Evolutionary conservation across 2,888 invertebrate species (phyloP).

Genomic region (Pristionchus maxplancki): DNA sequence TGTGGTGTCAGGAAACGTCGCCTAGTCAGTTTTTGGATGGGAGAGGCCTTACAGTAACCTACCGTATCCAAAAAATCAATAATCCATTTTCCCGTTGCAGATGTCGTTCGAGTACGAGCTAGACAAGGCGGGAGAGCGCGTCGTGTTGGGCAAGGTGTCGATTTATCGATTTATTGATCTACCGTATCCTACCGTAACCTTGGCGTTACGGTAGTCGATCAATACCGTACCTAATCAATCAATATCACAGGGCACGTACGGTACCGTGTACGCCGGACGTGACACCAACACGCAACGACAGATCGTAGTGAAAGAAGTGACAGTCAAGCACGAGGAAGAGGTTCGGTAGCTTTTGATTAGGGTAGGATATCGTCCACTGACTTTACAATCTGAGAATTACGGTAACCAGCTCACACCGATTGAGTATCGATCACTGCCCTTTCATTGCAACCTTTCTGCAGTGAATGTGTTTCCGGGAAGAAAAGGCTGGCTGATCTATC

Average conservation of each 20-base stretch:
- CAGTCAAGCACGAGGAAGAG: conserved; percentile 91
- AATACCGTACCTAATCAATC: not conserved
- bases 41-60: too few relatives aligned
- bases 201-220: too few relatives aligned
- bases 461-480: not conserved
- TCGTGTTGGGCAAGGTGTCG: conserved; percentile 82
- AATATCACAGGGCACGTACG: conserved; percentile 88
- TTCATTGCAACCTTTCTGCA: not conserved
- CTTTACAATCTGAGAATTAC: not conserved
- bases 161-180: not conserved
- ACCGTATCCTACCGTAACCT: not conserved
- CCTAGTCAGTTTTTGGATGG: too few relatives aligned
- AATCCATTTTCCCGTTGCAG: conserved; percentile 75
- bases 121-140: conserved; percentile 89
- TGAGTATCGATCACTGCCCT: not conserved
- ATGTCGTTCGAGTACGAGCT: conserved; percentile 90
- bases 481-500: not conserved
- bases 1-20: not conserved
- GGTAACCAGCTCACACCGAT: not conserved
- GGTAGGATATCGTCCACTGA: not conserved
- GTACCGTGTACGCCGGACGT: conserved; percentile 88
- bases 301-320: conserved; percentile 98
- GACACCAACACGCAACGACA: conserved; percentile 79
- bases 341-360: conserved; percentile 57
- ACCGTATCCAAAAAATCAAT: not conserved